phyloP scores from a whole-genome alignment of 2,888 invertebrate species.

The Drosophila villosipedis region DNA sequence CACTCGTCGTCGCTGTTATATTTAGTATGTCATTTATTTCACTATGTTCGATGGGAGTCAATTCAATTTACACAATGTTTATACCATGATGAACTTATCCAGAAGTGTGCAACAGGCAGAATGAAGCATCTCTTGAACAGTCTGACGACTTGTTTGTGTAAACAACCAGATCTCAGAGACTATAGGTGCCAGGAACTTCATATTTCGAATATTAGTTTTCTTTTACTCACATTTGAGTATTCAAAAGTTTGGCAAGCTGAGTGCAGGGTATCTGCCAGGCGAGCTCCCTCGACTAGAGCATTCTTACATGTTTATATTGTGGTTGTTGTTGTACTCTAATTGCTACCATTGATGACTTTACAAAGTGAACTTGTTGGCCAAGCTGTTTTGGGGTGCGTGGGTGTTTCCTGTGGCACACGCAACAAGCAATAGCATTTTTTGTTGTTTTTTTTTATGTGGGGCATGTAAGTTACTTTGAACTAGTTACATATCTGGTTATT shows the following conservation, averaged over 20 bases:
- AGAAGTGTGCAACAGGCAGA: not conserved
- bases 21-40: slow-evolving; percentile 55
- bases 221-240: not conserved
- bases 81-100: too few species aligned
- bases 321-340: slow-evolving; percentile 33
- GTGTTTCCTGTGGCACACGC: slow-evolving; percentile 67
- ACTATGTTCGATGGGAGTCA: slow-evolving; percentile 20
- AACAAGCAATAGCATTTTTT: slow-evolving; percentile 47
- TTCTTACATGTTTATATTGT: not conserved
- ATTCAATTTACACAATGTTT: not conserved
- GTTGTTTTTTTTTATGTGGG: not conserved
- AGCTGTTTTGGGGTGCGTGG: slow-evolving; percentile 32
- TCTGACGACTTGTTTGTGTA: not conserved
- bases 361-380: slow-evolving; percentile 35
- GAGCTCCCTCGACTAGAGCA: not conserved
- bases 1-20: slow-evolving; percentile 21
- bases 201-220: not conserved
- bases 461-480: slow-evolving; percentile 20
- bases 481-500: slow-evolving; percentile 66
- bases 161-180: not conserved
- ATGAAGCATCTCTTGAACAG: not conserved
- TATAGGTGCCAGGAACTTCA: not conserved
- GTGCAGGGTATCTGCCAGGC: not conserved
- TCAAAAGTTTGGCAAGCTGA: not conserved
- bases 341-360: slow-evolving; percentile 45